These are phyloP conservation scores for Pomacea canaliculata DNA, from an alignment of 2,888 invertebrate genomes.

Conservation along the genomic window DNA sequence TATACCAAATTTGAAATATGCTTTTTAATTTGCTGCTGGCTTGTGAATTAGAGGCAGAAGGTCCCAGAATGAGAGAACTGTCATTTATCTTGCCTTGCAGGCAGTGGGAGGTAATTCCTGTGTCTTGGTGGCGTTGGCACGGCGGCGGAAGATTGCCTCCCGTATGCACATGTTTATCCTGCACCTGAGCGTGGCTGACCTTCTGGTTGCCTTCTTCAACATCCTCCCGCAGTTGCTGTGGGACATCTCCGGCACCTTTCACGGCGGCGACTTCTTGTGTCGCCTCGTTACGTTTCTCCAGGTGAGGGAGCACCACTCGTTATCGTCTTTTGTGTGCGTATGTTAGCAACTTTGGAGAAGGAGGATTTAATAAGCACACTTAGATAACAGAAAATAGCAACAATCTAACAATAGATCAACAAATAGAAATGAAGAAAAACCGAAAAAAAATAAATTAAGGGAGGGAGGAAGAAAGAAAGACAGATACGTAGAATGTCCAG, in stretches of 20 bases:
- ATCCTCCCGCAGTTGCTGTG: conserved; percentile 74
- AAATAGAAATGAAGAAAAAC: neutral
- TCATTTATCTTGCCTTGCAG: neutral
- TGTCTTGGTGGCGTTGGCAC: conserved; percentile 54
- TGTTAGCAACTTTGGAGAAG: neutral
- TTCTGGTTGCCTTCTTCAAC: conserved; percentile 79
- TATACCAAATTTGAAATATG: too few relatives aligned
- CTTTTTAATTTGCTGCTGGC: too few relatives aligned
- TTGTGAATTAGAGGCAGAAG: too few relatives aligned
- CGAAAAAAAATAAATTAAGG: too few relatives aligned
- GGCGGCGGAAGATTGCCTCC: conserved; percentile 73
- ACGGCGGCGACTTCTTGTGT: conserved; percentile 66
- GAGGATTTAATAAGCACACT: neutral
- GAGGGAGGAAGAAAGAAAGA: neutral
- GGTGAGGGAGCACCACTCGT: conserved; percentile 43
- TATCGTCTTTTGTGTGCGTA: neutral
- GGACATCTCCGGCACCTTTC: conserved; percentile 58
- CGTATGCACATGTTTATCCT: conserved; percentile 81
- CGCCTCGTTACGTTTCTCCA: conserved; percentile 77
- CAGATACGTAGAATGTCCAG: neutral
- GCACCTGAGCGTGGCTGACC: conserved; percentile 79
- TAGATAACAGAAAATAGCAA: neutral
- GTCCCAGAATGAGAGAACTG: too few relatives aligned
- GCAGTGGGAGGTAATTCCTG: conserved; percentile 57
- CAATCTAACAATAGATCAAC: neutral